These are phyloP conservation scores for Premnoplex brunnescens DNA, from an alignment of 2,797 vertebrate species.

Conservation along the genomic window DNA sequence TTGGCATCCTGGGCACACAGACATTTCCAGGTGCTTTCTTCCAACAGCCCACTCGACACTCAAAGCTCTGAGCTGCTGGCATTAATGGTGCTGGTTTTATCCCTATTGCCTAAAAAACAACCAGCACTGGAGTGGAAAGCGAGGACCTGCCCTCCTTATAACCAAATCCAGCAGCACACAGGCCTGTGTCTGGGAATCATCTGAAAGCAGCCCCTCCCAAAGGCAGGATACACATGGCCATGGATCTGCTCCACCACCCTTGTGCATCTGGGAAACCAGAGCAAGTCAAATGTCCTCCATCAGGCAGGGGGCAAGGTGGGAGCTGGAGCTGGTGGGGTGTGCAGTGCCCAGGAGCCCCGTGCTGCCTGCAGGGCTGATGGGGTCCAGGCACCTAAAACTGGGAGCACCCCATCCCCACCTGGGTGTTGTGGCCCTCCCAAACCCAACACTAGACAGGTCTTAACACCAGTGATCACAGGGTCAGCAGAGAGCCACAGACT, in stretches of 20 bases:
- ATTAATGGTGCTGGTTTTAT: not conserved
- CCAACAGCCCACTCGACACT: not conserved
- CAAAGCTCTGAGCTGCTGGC: not conserved
- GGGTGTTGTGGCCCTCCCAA: not conserved
- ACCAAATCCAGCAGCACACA: not conserved
- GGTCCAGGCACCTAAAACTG: not conserved
- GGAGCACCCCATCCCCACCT: not conserved
- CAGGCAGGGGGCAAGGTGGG: not conserved
- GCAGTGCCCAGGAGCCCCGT: not conserved
- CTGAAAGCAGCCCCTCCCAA: not conserved
- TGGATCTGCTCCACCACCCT: not conserved
- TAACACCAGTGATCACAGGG: not conserved
- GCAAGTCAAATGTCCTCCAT: accelerated
- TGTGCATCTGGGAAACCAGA: no score
- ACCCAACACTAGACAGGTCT: not conserved
- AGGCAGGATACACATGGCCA: not conserved
- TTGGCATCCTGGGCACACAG: not conserved
- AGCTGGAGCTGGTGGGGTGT: not conserved
- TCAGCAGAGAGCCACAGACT: not conserved
- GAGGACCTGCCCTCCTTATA: not conserved
- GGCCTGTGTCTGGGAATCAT: not conserved
- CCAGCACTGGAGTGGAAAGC: not conserved
- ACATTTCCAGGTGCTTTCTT: not conserved
- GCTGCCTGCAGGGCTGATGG: accelerated
- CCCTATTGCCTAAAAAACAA: not conserved